These are phyloP conservation scores for Ctenodactylus gundi DNA, from an alignment of 2,113 vertebrate species.

Conservation along the genomic window DNA sequence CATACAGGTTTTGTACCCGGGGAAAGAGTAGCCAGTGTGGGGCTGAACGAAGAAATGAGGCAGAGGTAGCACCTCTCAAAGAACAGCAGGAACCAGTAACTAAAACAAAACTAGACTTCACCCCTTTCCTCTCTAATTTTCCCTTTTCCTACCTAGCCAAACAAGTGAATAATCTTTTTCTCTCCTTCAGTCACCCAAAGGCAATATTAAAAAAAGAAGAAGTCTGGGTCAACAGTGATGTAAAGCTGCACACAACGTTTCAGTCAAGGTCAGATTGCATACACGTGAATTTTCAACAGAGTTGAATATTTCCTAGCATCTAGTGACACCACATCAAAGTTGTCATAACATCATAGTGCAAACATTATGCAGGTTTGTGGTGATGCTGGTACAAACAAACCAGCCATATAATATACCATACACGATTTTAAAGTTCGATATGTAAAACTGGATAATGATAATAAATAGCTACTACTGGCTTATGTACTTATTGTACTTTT, in stretches of 20 bases:
- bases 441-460: not conserved
- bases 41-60: not conserved
- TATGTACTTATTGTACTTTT: not conserved
- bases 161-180: not conserved
- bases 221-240: not conserved
- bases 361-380: not conserved
- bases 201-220: no score
- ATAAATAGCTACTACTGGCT: not conserved
- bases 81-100: not conserved
- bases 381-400: not conserved
- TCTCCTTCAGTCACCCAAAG: not conserved
- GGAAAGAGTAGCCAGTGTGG: no score
- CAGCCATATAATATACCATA: not conserved
- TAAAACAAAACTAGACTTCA: not conserved
- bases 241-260: accelerated
- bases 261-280: not conserved
- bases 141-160: not conserved
- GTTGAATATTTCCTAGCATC: not conserved
- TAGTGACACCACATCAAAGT: not conserved
- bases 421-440: no score
- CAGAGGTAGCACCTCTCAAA: not conserved
- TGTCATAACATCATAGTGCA: not conserved
- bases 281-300: no score
- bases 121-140: not conserved
- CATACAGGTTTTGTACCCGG: not conserved